phyloP scores from a whole-genome alignment of 1,140 invertebrate genomes.

The Aphaenogaster ashmeadi region DNA sequence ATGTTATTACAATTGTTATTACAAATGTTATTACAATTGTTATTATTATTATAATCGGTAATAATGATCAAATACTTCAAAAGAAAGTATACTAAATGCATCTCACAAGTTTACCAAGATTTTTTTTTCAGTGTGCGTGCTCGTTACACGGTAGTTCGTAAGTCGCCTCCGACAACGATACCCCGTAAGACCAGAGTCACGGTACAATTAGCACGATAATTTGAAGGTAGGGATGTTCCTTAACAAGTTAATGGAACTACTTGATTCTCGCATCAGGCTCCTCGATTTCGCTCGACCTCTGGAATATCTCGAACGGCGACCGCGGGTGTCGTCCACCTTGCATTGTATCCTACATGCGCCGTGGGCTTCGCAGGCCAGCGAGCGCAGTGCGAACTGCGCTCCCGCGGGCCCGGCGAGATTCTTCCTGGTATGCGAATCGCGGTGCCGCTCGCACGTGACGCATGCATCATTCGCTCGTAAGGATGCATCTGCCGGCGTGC shows the following conservation, averaged over 20 bases:
- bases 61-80: no score
- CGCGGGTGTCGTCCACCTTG: slow-evolving; percentile 17
- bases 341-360: slow-evolving; percentile 1
- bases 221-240: slow-evolving; percentile 20
- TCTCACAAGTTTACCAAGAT: no score
- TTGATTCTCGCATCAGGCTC: slow-evolving; percentile 1
- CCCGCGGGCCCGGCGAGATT: slow-evolving; percentile 68
- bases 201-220: slow-evolving; percentile 37
- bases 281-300: slow-evolving; percentile 24
- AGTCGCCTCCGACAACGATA: neutral
- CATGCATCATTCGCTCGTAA: slow-evolving; percentile 75
- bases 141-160: neutral
- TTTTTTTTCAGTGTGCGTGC: neutral
- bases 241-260: slow-evolving; percentile 44
- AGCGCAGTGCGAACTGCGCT: slow-evolving; percentile 42
- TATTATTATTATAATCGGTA: no score
- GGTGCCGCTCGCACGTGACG: slow-evolving; percentile 70
- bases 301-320: neutral
- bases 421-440: slow-evolving; percentile 76
- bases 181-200: neutral
- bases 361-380: neutral
- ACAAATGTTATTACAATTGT: no score
- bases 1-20: no score
- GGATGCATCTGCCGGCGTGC: slow-evolving; percentile 54
- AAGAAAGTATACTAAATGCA: no score